Percentiles rank a stretch among this genome's conserved stretches.
These are phyloP conservation scores for Piscicola geometra DNA, from an alignment of 2,888 invertebrate genomes.

Conservation along the genomic window DNA sequence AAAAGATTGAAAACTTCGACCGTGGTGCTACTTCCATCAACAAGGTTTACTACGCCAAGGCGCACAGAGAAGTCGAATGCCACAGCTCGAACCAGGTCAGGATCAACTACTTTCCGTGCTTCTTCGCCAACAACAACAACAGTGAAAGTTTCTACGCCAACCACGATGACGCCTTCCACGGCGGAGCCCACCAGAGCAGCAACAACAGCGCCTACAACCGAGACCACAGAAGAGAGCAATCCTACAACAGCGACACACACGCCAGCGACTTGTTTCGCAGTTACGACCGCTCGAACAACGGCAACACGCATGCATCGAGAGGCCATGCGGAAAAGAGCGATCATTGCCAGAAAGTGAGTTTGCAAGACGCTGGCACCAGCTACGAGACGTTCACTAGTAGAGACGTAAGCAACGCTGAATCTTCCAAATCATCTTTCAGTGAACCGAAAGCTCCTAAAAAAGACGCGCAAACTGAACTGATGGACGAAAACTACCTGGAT, in stretches of 20 bases:
- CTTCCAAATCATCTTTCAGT: too few species aligned
- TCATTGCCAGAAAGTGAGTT: not conserved
- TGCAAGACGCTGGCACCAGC: not conserved
- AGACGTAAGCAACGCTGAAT: not conserved
- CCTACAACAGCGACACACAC: too few species aligned
- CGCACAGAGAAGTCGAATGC: not conserved
- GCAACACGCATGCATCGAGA: too few species aligned
- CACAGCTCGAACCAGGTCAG: not conserved
- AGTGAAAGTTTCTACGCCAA: not conserved
- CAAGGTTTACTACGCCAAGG: not conserved
- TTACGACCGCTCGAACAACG: too few species aligned
- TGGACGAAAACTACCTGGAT: slow-evolving; percentile 3
- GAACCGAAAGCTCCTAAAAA: not conserved
- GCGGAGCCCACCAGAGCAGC: too few species aligned
- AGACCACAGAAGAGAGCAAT: too few species aligned
- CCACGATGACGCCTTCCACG: not conserved
- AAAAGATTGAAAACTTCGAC: not conserved
- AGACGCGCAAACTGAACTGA: not conserved
- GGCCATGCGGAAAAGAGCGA: too few species aligned
- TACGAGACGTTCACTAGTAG: too few species aligned
- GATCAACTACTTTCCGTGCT: not conserved
- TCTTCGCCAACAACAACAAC: not conserved
- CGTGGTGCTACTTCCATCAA: not conserved
- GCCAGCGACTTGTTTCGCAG: too few species aligned
- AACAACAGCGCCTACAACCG: too few species aligned